These are phyloP conservation scores for Oreotrochilus melanogaster DNA, from an alignment of 2,113 vertebrate species.

Conservation along the genomic window DNA sequence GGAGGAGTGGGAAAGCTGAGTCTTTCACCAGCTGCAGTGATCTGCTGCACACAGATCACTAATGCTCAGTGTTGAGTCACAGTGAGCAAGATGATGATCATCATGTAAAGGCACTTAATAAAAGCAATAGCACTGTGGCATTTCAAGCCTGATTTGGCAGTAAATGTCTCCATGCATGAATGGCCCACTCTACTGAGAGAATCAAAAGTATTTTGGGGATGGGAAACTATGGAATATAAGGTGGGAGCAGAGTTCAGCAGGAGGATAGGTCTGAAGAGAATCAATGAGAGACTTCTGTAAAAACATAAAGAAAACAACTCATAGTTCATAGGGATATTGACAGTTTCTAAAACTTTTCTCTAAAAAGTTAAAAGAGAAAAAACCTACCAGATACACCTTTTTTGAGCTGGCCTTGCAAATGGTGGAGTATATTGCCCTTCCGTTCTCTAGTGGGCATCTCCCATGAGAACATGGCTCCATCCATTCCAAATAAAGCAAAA, in stretches of 20 bases:
- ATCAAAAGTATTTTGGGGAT: conserved; percentile 22
- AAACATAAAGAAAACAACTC: background rate
- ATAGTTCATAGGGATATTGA: background rate
- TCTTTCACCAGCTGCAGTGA: background rate
- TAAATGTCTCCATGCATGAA: conserved; percentile 46
- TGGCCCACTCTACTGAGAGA: conserved; percentile 9
- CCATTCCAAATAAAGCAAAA: background rate
- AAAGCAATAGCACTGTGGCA: conserved; percentile 66
- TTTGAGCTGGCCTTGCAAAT: background rate
- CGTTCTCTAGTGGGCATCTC: background rate
- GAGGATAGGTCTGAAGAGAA: background rate
- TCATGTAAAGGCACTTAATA: conserved; percentile 34
- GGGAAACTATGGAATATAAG: background rate
- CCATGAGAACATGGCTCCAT: background rate
- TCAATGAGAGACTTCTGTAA: background rate
- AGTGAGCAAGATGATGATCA: conserved; percentile 39
- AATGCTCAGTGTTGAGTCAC: conserved; percentile 42
- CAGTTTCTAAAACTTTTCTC: background rate
- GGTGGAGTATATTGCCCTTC: background rate
- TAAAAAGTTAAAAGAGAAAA: background rate
- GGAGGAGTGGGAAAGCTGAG: conserved; percentile 18
- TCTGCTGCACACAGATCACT: conserved; percentile 24
- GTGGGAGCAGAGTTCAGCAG: background rate
- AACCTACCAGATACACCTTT: background rate
- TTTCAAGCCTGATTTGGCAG: conserved; percentile 73